Evolutionary conservation across 2,888 invertebrate genomes (phyloP).

Genomic region (Sinotaia quadrata): DNA sequence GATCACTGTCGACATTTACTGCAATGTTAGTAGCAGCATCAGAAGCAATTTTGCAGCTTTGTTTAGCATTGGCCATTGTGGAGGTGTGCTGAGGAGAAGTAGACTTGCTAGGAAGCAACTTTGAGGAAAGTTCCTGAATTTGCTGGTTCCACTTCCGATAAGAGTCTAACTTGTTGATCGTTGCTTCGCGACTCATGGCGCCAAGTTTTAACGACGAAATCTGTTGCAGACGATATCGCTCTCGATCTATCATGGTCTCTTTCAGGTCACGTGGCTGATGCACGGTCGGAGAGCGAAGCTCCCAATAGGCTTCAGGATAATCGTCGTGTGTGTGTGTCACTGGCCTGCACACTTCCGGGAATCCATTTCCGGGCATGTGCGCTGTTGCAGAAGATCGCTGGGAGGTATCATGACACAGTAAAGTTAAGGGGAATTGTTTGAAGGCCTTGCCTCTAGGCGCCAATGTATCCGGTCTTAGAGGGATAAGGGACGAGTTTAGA

Average conservation of each 20-base stretch:
- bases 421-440: no score
- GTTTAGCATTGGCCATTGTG: not conserved
- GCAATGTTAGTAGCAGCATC: not conserved
- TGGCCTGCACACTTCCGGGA: not conserved
- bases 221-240: constrained; percentile 37
- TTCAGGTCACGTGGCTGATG: constrained; percentile 35
- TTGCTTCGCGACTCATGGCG: constrained; percentile 25
- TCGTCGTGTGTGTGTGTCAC: constrained; percentile 22
- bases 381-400: constrained; percentile 5
- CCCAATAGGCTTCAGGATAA: constrained; percentile 35
- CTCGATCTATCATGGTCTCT: constrained; percentile 37
- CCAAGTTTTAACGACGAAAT: constrained; percentile 32
- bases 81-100: no score
- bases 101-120: no score
- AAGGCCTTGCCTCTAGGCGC: not conserved
- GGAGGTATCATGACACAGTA: no score
- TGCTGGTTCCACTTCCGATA: constrained; percentile 27
- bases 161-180: constrained; percentile 15
- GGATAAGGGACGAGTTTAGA: no score
- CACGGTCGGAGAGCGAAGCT: constrained; percentile 30
- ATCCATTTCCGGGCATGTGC: not conserved
- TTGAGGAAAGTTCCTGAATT: constrained; percentile 4
- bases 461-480: no score
- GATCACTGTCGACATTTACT: no score
- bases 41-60: no score